Conservation (phyloP, 2,888 invertebrate species). For the Esperia sulphurella region DNA sequence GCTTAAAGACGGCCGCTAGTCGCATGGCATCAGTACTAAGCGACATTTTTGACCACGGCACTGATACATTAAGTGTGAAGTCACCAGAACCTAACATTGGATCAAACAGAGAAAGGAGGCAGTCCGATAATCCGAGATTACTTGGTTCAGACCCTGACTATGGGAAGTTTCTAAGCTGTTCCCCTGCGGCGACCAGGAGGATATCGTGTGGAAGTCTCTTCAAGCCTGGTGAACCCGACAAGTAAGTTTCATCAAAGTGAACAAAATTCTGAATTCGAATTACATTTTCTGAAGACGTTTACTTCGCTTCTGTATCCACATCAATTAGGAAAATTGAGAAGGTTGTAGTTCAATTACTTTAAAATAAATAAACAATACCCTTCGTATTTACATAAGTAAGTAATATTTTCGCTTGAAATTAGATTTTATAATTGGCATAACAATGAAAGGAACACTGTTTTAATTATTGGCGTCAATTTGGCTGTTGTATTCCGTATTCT, state of each 20-base stretch:
- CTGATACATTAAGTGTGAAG: conserved; percentile 63
- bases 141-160: conserved; percentile 82
- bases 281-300: too few relatives aligned
- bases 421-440: too few relatives aligned
- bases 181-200: conserved; percentile 91
- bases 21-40: conserved; percentile 71
- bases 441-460: too few relatives aligned
- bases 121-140: conserved; percentile 81
- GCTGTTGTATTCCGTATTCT: too few relatives aligned
- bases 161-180: conserved; percentile 83
- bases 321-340: not conserved
- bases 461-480: too few relatives aligned
- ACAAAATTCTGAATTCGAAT: too few relatives aligned
- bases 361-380: too few relatives aligned
- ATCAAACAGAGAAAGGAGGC: conserved; percentile 65
- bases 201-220: conserved; percentile 95
- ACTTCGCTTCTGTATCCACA: not conserved
- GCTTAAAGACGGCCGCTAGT: conserved; percentile 55
- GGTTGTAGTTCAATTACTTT: not conserved
- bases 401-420: too few relatives aligned
- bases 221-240: conserved; percentile 84
- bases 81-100: conserved; percentile 68
- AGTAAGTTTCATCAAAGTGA: conserved; percentile 48
- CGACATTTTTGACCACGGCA: conserved; percentile 64
- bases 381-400: too few relatives aligned